Evolutionary conservation across 2,797 vertebrate genomes (phyloP).

Genomic region (Echeneis naucrates): DNA sequence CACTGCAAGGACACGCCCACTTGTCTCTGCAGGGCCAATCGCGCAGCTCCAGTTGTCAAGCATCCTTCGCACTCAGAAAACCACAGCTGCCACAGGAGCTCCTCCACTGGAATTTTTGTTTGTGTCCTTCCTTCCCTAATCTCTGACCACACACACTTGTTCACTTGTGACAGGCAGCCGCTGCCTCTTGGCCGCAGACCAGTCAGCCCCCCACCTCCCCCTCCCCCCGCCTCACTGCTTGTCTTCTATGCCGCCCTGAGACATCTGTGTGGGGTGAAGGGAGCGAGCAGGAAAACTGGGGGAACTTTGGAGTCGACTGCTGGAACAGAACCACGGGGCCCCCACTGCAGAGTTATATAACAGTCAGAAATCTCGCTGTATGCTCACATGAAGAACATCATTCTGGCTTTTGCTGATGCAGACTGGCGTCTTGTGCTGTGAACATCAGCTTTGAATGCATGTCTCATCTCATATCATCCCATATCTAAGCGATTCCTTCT

Average conservation of each 20-base stretch:
- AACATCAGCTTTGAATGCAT: slow-evolving; percentile 43
- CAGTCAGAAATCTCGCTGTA: slow-evolving; percentile 53
- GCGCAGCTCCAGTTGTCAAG: slow-evolving; percentile 85
- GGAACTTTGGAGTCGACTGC: slow-evolving; percentile 68
- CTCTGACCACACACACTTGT: slow-evolving; percentile 77
- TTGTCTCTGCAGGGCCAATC: slow-evolving; percentile 78
- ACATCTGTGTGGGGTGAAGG: slow-evolving; percentile 71
- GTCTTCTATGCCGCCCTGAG: slow-evolving; percentile 57
- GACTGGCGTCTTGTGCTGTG: slow-evolving; percentile 37
- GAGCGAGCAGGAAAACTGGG: slow-evolving; percentile 69
- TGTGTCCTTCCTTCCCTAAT: slow-evolving; percentile 78
- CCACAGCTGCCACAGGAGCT: slow-evolving; percentile 83
- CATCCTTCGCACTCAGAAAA: slow-evolving; percentile 84
- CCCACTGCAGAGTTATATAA: slow-evolving; percentile 75
- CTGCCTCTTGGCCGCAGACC: slow-evolving; percentile 65
- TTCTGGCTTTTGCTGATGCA: slow-evolving; percentile 51
- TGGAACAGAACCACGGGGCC: slow-evolving; percentile 69
- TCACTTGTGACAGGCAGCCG: slow-evolving; percentile 76
- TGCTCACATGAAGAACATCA: slow-evolving; percentile 58
- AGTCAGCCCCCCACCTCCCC: not conserved
- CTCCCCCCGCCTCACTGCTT: not conserved
- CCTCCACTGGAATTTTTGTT: slow-evolving; percentile 75
- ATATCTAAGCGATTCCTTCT: slow-evolving; percentile 40
- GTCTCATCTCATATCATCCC: slow-evolving; percentile 48
- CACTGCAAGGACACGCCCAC: slow-evolving; percentile 76